These are phyloP conservation scores for Marronus borbonicus DNA, from an alignment of 2,888 invertebrate species.

Conservation along the genomic window DNA sequence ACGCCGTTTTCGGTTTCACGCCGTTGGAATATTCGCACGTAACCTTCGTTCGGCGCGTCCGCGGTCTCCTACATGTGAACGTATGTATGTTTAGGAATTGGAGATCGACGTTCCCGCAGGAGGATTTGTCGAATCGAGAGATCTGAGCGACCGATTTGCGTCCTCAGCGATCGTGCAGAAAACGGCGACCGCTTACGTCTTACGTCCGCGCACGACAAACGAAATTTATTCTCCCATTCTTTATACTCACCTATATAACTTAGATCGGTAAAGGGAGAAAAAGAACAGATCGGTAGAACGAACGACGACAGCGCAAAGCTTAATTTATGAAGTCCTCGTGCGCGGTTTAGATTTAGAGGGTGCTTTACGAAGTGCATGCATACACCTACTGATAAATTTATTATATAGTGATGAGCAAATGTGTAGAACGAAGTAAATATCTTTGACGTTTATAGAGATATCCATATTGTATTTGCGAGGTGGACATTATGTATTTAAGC, in stretches of 20 bases:
- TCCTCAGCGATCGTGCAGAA: slow-evolving; percentile 1
- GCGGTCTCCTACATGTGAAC: not conserved
- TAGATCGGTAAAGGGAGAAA: not conserved
- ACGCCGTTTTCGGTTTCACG: not conserved
- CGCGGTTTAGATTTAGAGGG: no score
- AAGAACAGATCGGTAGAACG: not conserved
- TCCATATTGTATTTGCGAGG: no score
- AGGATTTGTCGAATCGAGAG: slow-evolving; percentile 3
- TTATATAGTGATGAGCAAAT: no score
- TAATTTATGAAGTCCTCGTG: not conserved
- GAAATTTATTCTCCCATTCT: not conserved
- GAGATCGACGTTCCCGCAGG: not conserved
- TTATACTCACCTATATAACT: not conserved
- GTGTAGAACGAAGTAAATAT: no score
- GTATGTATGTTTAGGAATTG: not conserved
- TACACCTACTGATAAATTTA: no score
- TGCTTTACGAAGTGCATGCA: no score
- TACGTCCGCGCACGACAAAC: not conserved
- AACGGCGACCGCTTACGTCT: not conserved
- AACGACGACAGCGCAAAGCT: slow-evolving; percentile 4
- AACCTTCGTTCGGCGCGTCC: slow-evolving; percentile 26
- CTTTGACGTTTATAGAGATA: no score
- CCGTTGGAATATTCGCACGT: not conserved
- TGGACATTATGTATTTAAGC: no score
- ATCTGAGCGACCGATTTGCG: not conserved